phyloP scores from a whole-genome alignment of 2,888 invertebrate genomes.

The Agrotis clavis region DNA sequence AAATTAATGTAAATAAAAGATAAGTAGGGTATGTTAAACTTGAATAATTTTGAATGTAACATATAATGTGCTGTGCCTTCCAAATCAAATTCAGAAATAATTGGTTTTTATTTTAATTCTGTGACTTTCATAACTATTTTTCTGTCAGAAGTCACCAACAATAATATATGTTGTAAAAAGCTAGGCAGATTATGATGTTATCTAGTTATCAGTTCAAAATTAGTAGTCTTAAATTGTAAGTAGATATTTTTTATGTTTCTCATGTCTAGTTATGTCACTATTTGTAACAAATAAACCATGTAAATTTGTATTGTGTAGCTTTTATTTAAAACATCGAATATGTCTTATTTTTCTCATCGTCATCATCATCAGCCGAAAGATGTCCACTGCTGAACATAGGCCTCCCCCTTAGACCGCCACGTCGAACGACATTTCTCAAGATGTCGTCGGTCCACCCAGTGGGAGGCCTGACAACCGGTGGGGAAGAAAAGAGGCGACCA shows the following conservation, averaged over 20 bases:
- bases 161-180: not conserved
- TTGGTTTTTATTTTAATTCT: not conserved
- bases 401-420: too few species aligned
- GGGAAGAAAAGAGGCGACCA: too few species aligned
- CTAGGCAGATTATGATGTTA: too few species aligned
- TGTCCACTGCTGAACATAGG: too few species aligned
- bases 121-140: not conserved
- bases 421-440: too few species aligned
- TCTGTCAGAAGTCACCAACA: not conserved
- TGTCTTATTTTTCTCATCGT: too few species aligned
- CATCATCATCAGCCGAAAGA: too few species aligned
- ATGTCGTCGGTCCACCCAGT: too few species aligned
- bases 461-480: too few species aligned
- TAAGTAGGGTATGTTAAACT: not conserved
- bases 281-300: slow-evolving; percentile 10
- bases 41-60: not conserved
- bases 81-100: not conserved
- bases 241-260: not conserved
- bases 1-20: not conserved
- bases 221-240: not conserved
- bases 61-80: not conserved
- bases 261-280: not conserved
- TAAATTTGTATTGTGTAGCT: not conserved
- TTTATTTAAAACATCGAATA: not conserved
- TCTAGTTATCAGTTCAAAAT: not conserved